Base-by-base conservation (phyloP, 2,888 invertebrate genomes). In the Ochlodes sylvanus region DNA sequence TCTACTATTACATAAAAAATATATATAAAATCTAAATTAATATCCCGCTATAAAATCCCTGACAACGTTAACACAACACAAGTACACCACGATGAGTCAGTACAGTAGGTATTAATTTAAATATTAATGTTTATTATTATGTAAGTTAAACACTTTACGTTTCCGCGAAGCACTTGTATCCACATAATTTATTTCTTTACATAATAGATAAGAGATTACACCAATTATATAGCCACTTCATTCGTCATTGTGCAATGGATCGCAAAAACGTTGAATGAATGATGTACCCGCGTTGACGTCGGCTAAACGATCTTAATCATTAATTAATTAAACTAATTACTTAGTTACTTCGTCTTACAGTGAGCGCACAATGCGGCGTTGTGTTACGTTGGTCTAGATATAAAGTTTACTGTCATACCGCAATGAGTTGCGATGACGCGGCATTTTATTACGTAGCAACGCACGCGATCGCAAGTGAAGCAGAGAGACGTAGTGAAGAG, bases 121-220 rank as follows among this genome's bases (percentile, higher is more conserved):
- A n/a, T n/a, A n/a, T n/a, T n/a, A n/a, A n/a, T n/a, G n/a, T n/a
- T n/a, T n/a, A n/a, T n/a, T n/a, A n/a, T n/a, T n/a, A n/a, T n/a
- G n/a, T 27, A 15, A 56, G 38, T 56, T 10, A 34, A 34, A 17
- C 9, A 15, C 10, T 38, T 0, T 34, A 32, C 15, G 56, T 56
- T 34, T 56, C 56, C 56, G 34, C 56, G 15, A 17, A 34, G 38
- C 34, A 56, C 56, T 38, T 50, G 34, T 14, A 56, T 56, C 3
- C 15, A 56, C 56, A 15, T 56, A 38, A 38, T 56, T 34, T 17
- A 56, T 38, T 38, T 56, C 9, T 56, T 56, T 38, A 56, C 56
- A 34, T 34, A 56, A 56, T 14, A 34, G 56, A 56, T 38, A 56
- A 56, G 15, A 34, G 56, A 56, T 38, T 56, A 38, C 17, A 17